These are phyloP conservation scores for Leucophora obtusa DNA, from an alignment of 2,888 invertebrate species.

Conservation along the genomic window DNA sequence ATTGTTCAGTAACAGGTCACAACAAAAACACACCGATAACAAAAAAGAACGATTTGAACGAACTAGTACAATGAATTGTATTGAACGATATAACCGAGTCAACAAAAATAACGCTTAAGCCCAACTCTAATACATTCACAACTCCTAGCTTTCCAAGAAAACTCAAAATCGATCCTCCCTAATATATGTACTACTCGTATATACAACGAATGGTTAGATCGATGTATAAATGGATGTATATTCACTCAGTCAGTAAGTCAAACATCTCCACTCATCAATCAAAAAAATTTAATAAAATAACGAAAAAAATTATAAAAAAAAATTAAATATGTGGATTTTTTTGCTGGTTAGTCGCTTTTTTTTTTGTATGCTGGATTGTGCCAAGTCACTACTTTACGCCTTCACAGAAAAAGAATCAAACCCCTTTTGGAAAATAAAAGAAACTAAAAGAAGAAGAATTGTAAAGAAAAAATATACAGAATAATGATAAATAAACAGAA, in stretches of 20 bases:
- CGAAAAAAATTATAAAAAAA: neutral
- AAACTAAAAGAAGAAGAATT: conserved; percentile 6
- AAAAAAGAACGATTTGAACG: too few species aligned
- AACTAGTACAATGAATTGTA: too few species aligned
- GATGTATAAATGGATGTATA: neutral
- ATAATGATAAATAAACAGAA: conserved; percentile 18
- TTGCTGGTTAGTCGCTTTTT: neutral
- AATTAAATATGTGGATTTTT: conserved; percentile 9
- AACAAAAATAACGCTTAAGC: too few species aligned
- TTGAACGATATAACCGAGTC: too few species aligned
- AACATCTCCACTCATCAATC: conserved; percentile 42
- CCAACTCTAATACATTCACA: too few species aligned
- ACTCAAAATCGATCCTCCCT: too few species aligned
- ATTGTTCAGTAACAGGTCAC: too few species aligned
- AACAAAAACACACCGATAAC: too few species aligned
- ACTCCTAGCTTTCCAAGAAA: too few species aligned
- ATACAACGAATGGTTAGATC: neutral
- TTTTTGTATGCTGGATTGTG: conserved; percentile 22
- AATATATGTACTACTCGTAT: neutral
- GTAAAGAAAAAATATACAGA: conserved; percentile 1
- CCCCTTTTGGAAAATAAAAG: conserved; percentile 1
- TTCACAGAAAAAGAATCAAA: conserved; percentile 14
- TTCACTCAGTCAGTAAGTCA: conserved; percentile 29
- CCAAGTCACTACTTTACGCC: conserved; percentile 28
- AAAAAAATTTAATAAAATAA: conserved; percentile 13